phyloP scores from a whole-genome alignment of 2,888 invertebrate genomes.

The Gerris lacustris region DNA sequence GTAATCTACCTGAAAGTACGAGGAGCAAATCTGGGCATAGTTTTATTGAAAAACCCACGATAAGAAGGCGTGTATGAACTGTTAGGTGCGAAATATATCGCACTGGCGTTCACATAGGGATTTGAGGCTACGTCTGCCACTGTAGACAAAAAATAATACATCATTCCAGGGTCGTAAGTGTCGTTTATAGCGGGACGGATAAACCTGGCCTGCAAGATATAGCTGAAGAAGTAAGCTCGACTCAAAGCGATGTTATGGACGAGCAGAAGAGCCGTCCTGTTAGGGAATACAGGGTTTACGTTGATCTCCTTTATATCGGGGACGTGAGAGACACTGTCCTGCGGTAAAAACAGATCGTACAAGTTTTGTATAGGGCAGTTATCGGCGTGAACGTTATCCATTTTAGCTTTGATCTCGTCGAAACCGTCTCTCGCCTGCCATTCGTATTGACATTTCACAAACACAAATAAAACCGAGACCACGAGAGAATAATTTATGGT shows the following conservation, averaged over 20 bases:
- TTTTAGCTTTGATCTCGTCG: conserved; percentile 71
- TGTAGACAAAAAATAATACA: conserved; percentile 90
- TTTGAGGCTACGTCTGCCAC: conserved; percentile 91
- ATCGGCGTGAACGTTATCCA: conserved; percentile 69
- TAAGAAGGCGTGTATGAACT: conserved; percentile 89
- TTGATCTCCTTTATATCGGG: conserved; percentile 89
- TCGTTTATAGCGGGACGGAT: conserved; percentile 82
- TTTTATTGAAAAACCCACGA: conserved; percentile 90
- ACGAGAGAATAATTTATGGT: background rate
- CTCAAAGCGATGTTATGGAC: conserved; percentile 94
- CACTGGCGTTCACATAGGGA: conserved; percentile 80
- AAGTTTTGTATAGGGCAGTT: conserved; percentile 83
- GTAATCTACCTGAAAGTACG: conserved; percentile 54
- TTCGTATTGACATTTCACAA: conserved; percentile 55
- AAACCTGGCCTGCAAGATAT: conserved; percentile 78
- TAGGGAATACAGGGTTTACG: conserved; percentile 86
- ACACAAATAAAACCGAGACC: conserved; percentile 15
- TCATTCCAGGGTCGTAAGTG: conserved; percentile 92
- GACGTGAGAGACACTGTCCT: conserved; percentile 75
- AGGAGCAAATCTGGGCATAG: conserved; percentile 86
- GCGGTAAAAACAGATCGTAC: conserved; percentile 69
- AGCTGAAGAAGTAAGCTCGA: conserved; percentile 91
- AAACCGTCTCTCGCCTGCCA: conserved; percentile 86
- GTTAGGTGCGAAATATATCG: conserved; percentile 87
- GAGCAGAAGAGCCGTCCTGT: conserved; percentile 83